A percentile compares a stretch with the other conserved stretches of the same genome.
These are phyloP conservation scores for Phlogophora meticulosa DNA, from an alignment of 2,888 invertebrate genomes.

Conservation along the genomic window DNA sequence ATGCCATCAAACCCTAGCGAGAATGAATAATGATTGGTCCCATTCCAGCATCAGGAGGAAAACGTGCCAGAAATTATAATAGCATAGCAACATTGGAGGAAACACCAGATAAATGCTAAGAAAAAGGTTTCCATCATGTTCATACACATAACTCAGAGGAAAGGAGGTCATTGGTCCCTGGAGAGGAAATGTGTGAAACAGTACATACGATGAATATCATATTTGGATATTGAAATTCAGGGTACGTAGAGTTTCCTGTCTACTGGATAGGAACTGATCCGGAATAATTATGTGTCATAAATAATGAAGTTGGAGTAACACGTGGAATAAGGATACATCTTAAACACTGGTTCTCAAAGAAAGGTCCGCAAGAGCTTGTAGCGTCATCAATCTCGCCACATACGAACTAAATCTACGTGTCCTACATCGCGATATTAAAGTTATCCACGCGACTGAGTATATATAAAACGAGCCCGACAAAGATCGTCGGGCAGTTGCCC, in stretches of 20 bases:
- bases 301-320: slow-evolving; percentile 22
- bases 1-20: neutral
- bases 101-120: slow-evolving; percentile 39
- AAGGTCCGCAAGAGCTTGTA: too few relatives aligned
- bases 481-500: too few relatives aligned
- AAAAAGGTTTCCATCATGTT: slow-evolving; percentile 20
- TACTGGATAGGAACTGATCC: slow-evolving; percentile 13
- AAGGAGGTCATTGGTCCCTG: slow-evolving; percentile 33
- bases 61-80: slow-evolving; percentile 22
- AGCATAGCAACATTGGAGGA: slow-evolving; percentile 8
- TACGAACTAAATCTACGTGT: too few relatives aligned
- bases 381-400: too few relatives aligned
- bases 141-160: slow-evolving; percentile 1
- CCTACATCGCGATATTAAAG: too few relatives aligned
- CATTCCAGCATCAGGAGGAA: neutral
- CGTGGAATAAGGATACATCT: neutral
- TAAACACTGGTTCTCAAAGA: neutral
- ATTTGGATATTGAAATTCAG: slow-evolving; percentile 48
- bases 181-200: slow-evolving; percentile 23
- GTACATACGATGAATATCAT: slow-evolving; percentile 32
- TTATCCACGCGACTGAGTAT: too few relatives aligned
- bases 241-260: slow-evolving; percentile 26
- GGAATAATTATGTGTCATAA: slow-evolving; percentile 32
- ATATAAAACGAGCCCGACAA: too few relatives aligned
- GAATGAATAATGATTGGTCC: neutral